Conservation (phyloP, 2,888 invertebrate species). For the Drosophila gaucha region DNA sequence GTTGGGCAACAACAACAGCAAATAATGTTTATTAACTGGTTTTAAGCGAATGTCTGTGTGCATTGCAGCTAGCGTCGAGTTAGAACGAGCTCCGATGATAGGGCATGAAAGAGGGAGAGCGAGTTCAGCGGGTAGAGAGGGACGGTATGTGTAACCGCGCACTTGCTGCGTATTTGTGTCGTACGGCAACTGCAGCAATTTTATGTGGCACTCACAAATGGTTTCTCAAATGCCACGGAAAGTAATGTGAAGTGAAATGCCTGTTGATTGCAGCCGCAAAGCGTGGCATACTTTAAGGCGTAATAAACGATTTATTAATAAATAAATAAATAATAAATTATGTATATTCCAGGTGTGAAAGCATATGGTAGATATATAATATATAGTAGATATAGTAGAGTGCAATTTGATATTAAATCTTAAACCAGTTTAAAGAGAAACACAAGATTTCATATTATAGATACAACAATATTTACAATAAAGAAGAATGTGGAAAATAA, state of each 20-base stretch:
- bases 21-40: conserved; percentile 72
- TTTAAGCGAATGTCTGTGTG: conserved; percentile 33
- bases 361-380: no score
- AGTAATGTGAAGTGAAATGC: conserved; percentile 25
- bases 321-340: no score
- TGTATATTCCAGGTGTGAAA: no score
- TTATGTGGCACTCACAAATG: conserved; percentile 51
- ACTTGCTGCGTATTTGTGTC: conserved; percentile 54
- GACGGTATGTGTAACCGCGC: conserved; percentile 29
- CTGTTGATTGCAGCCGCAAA: conserved; percentile 56
- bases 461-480: no score
- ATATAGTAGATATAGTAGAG: no score
- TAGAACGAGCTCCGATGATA: not conserved
- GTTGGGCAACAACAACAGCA: conserved; percentile 50
- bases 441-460: no score
- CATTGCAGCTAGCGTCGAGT: conserved; percentile 36
- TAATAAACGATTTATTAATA: not conserved
- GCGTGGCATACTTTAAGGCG: conserved; percentile 33
- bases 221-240: conserved; percentile 35
- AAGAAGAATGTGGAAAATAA: no score
- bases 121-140: not conserved
- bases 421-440: no score
- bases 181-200: conserved; percentile 49
- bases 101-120: not conserved
- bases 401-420: no score